These are phyloP conservation scores for Bombus cullumanus DNA, from an alignment of 1,140 invertebrate genomes.

Conservation along the genomic window DNA sequence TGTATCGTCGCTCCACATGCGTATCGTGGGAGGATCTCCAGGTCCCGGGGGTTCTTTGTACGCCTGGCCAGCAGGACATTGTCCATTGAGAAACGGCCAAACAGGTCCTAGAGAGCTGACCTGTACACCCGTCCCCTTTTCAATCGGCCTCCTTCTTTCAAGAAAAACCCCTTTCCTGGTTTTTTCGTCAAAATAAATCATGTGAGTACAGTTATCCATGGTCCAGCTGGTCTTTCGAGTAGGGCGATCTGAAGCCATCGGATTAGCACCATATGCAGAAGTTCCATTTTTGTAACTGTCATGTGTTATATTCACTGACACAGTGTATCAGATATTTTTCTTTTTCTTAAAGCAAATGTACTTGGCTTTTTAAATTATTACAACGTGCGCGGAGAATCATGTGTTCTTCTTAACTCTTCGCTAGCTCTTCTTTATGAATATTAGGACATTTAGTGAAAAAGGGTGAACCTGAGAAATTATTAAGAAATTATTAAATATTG, in stretches of 20 bases:
- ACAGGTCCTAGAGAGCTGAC: slow-evolving; percentile 81
- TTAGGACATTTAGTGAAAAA: too few species aligned
- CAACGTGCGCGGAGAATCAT: too few species aligned
- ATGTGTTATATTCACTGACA: background rate
- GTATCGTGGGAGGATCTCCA: slow-evolving; percentile 83
- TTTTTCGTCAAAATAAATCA: slow-evolving; percentile 82
- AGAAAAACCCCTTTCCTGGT: slow-evolving; percentile 78
- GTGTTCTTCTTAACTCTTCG: too few species aligned
- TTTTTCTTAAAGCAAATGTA: background rate
- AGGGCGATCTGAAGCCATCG: background rate
- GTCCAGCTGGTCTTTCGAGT: slow-evolving; percentile 47
- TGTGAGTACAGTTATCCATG: slow-evolving; percentile 75
- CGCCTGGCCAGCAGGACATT: slow-evolving; percentile 78
- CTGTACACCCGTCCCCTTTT: slow-evolving; percentile 76
- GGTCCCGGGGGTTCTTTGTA: slow-evolving; percentile 69
- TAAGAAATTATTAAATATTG: too few species aligned
- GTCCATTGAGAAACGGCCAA: slow-evolving; percentile 80
- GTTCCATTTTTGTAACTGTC: background rate
- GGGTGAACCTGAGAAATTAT: too few species aligned
- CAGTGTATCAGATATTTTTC: background rate
- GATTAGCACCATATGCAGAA: background rate
- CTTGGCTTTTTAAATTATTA: too few species aligned
- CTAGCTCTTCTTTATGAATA: too few species aligned
- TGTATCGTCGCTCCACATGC: slow-evolving; percentile 76
- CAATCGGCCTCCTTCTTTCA: slow-evolving; percentile 60